Conservation (phyloP, 2,888 invertebrate genomes). For the Geophilus truncorum region DNA sequence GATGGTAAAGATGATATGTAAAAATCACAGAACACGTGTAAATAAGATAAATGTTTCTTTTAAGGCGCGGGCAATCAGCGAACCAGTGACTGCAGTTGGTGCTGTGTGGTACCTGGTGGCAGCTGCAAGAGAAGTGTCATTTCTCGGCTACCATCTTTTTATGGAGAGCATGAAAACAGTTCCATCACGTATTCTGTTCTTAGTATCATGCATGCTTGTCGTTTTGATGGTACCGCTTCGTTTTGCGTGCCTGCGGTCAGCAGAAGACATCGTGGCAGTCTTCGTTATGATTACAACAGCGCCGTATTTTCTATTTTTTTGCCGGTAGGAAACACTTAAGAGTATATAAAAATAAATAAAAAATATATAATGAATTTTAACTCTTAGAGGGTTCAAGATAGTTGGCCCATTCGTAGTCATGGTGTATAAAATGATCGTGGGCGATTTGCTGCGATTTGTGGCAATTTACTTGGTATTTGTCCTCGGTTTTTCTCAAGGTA, state of each 20-base stretch:
- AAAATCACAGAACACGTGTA: too few relatives aligned
- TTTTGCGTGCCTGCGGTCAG: constrained; percentile 73
- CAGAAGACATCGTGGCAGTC: constrained; percentile 86
- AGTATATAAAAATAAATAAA: neutral
- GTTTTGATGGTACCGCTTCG: constrained; percentile 77
- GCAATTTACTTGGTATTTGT: constrained; percentile 95
- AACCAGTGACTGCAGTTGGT: constrained; percentile 72
- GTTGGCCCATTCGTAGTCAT: constrained; percentile 99
- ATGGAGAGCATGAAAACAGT: constrained; percentile 89
- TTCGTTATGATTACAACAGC: constrained; percentile 93
- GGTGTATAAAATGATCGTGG: constrained; percentile 98
- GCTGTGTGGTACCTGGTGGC: constrained; percentile 77
- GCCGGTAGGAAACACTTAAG: constrained; percentile 60
- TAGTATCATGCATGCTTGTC: constrained; percentile 86
- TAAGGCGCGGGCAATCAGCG: too few relatives aligned
- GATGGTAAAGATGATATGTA: too few relatives aligned
- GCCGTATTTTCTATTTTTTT: constrained; percentile 95
- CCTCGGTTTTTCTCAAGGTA: constrained; percentile 94
- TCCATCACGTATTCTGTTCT: constrained; percentile 87
- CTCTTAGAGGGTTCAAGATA: constrained; percentile 83
- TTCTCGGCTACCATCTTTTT: constrained; percentile 89
- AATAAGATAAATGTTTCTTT: neutral
- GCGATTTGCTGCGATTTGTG: constrained; percentile 90
- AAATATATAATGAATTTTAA: neutral
- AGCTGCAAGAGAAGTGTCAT: constrained; percentile 79